Percentiles rank a stretch among this genome's conserved stretches.
These are phyloP conservation scores for Panurus biarmicus DNA, from an alignment of 2,113 vertebrate genomes.

Conservation along the genomic window DNA sequence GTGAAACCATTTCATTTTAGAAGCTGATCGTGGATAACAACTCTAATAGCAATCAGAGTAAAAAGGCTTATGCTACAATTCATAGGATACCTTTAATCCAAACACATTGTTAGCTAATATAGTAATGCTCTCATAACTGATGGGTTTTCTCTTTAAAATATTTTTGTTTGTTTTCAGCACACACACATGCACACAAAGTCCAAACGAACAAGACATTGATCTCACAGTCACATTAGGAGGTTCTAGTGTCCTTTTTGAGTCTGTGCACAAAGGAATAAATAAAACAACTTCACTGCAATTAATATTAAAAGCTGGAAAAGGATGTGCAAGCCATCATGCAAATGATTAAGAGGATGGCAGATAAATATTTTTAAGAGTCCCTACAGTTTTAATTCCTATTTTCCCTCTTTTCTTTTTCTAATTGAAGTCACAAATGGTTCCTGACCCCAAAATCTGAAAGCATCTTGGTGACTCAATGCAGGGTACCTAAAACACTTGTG, in stretches of 20 bases:
- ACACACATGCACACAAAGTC: not conserved
- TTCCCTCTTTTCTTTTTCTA: not conserved
- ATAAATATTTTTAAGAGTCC: not conserved
- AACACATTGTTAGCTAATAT: not conserved
- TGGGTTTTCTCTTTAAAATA: not conserved
- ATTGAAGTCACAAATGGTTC: not conserved
- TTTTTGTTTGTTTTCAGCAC: not conserved
- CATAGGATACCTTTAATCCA: not conserved
- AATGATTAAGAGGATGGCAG: not conserved
- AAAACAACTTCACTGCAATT: not conserved
- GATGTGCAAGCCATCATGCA: not conserved
- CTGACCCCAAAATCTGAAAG: not conserved
- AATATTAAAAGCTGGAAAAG: not conserved
- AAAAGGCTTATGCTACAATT: not conserved
- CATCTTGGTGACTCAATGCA: not conserved
- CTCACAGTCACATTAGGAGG: not conserved
- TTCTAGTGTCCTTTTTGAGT: not conserved
- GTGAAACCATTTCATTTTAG: not conserved
- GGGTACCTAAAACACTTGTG: accelerated
- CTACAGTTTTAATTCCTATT: not conserved
- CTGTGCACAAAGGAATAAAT: not conserved
- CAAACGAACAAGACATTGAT: not conserved
- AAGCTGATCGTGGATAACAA: not conserved
- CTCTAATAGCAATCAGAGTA: not conserved
- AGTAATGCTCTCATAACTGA: not conserved